A percentile compares a stretch with the other conserved stretches of the same genome.
Evolutionary conservation across 2,113 vertebrate genomes (phyloP).

Genomic region (Corydoras sp.): DNA sequence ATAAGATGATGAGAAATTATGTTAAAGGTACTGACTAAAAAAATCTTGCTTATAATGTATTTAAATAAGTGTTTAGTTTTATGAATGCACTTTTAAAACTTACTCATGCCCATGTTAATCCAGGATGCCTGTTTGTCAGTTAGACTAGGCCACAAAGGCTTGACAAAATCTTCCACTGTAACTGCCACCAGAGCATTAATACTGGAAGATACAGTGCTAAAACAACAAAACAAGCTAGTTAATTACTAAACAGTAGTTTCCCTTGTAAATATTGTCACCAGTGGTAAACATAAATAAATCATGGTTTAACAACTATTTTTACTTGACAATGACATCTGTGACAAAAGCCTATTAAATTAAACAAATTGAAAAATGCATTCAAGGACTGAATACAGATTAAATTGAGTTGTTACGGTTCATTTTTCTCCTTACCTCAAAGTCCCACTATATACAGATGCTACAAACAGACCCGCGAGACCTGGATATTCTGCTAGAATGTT

Average conservation of each 20-base stretch:
- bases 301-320: no score
- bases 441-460: constrained; percentile 92
- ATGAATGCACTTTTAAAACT: constrained; percentile 42
- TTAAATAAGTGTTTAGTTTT: no score
- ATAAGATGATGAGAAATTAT: no score
- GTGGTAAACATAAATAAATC: background rate
- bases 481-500: constrained; percentile 81
- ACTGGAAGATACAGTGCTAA: constrained; percentile 85
- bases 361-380: background rate
- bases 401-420: background rate
- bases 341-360: no score
- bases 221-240: constrained; percentile 35
- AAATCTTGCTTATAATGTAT: no score
- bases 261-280: no score
- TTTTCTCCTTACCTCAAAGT: constrained; percentile 80
- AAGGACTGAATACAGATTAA: background rate
- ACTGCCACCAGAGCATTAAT: constrained; percentile 87
- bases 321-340: no score
- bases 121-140: constrained; percentile 66
- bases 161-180: constrained; percentile 79
- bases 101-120: constrained; percentile 86
- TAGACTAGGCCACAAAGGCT: constrained; percentile 60
- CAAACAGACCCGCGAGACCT: constrained; percentile 90
- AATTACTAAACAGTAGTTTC: background rate
- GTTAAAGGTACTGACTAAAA: no score